These are phyloP conservation scores for Cinclus cinclus DNA, from an alignment of 2,113 vertebrate genomes.

Conservation along the genomic window DNA sequence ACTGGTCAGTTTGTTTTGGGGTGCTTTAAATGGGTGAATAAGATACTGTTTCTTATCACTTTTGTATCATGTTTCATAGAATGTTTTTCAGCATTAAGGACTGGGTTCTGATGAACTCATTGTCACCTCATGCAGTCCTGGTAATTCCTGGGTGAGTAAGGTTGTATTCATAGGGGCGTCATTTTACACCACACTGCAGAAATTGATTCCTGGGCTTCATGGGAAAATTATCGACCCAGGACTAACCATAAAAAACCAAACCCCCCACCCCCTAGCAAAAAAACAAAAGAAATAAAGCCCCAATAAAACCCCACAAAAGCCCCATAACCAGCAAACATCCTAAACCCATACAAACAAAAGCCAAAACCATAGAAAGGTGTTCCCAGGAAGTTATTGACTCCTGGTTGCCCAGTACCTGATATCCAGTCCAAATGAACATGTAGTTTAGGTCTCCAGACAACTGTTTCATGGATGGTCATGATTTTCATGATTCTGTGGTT, in stretches of 20 bases:
- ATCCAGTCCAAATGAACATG: not conserved
- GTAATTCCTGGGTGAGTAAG: not conserved
- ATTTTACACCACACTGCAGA: not conserved
- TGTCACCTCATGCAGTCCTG: fast-evolving
- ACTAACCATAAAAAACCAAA: not conserved
- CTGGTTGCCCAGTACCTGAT: not conserved
- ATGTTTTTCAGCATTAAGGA: not conserved
- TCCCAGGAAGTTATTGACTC: not conserved
- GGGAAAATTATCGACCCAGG: not conserved
- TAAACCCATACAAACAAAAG: not conserved
- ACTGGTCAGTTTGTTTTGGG: not conserved
- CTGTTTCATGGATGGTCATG: not conserved
- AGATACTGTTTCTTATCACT: not conserved
- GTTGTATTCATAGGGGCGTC: not conserved
- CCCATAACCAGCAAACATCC: not conserved
- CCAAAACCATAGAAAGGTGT: not conserved
- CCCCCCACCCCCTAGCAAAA: not conserved
- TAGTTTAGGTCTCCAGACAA: not conserved
- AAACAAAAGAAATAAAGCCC: fast-evolving
- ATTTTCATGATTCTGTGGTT: not conserved
- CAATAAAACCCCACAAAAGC: not conserved
- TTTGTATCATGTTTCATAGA: not conserved
- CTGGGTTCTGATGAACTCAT: not conserved
- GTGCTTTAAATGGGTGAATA: not conserved
- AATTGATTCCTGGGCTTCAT: not conserved